Base-by-base conservation (phyloP, 2,797 vertebrate genomes). In the Clarias platycephalus region DNA sequence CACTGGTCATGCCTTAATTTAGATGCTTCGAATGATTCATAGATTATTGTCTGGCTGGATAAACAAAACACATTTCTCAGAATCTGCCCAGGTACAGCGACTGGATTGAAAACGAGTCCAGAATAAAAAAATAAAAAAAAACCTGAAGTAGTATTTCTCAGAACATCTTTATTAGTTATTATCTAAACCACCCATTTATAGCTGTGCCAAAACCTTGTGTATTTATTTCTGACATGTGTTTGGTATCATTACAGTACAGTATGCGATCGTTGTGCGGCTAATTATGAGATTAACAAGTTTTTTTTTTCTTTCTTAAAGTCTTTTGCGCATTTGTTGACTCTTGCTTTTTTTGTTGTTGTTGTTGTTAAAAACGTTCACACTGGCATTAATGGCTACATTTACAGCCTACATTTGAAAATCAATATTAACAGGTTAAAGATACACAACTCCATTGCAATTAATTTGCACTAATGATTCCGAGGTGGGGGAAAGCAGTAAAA, bases 391-490 rank as follows among this genome's bases (percentile, higher is more conserved):
- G 37, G 9, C 37, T 22, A 26, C 16, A 20, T 49, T 80, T 66
- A 66, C 20, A 53, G 16, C 4, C 4, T 53, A 5, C 20, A 64
- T 64, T 28, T 80, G 66, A 66, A 49, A 66, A 80, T 66, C 62
- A 53, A 66, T 80, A 66, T 53, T 66, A 80, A 20, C n/a, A 80
- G 78, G 34, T 49, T 80, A 44, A 49, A 49, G 58, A 63, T 63
- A 44, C 76, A n/a, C 58, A 63, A 63, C 58, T 40, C 77, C 6
- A 26, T 28, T 63, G 31, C 31, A 8, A 22, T 8, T 58, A 13
- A 16, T 26, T 24, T 64, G 37, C 58, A 44, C n/a, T 44, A 80
- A 49, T 0, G 16, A 28, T 28, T 22, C 62, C 12, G 40, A 49
- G 78, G 62, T 53, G n/a, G n/a, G 40, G 18, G 40, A 63, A 63